Base-by-base conservation (phyloP, 2,797 vertebrate genomes). In the Dromococcyx pavoninus region DNA sequence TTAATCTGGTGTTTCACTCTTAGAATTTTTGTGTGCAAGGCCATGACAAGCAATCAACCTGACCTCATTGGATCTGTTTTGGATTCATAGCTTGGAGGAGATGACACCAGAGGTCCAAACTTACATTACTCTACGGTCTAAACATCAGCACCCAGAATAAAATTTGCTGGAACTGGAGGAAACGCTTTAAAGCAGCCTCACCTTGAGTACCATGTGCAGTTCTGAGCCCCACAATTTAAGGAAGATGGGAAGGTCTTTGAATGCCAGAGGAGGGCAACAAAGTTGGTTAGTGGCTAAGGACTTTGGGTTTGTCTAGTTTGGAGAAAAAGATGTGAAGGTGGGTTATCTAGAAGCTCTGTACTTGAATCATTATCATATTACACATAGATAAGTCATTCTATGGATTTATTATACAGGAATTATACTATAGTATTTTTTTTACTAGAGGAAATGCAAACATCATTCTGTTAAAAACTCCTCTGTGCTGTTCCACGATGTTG, bases 391-490 rank as follows among this genome's bases (percentile, higher is more conserved):
- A 91, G 64, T 83, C 37, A 81, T 78, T 72, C 37, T 64, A 24
- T 39, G 41, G 79, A 51, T 89, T 75, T 77, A 69, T 83, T 74
- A 72, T 72, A 81, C 27, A 80, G 66, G 33, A 80, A 61, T 53
- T 77, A 33, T 56, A 75, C 61, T 44, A 12, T 51, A 32, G 37
- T 9, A 39, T 0, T 8, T 58, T 21, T 86, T 89, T 94, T 90
- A 74, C 44, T 43, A 50, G 56, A 64, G 53, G 13, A 95, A 95
- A 78, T 65, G 64, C 28, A 85, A 83, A 73, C 27, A 60, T 57
- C 46, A 56, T 72, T 86, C 56, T 78, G 80, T 44, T 88, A 73
- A 84, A 74, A 91, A 44, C 17, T 86, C 46, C 54, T 70, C 72
- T 44, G 13, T 73, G 72, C 50, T 71, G 54, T 79, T 94, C 64